These are phyloP conservation scores for Strix aluco DNA, from an alignment of 2,113 vertebrate genomes.

Conservation along the genomic window DNA sequence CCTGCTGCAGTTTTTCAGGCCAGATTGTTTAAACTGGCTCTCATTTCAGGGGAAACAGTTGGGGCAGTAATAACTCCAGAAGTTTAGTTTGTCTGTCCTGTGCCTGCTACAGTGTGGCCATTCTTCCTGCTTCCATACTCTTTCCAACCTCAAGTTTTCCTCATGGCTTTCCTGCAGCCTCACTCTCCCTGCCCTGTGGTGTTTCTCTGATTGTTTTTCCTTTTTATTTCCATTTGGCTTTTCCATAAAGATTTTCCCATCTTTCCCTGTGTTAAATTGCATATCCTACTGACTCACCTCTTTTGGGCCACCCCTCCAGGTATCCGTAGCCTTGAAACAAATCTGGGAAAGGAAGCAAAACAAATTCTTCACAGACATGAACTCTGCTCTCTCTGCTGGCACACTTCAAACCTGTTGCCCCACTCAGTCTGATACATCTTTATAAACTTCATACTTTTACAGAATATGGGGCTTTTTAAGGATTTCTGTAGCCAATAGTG, in stretches of 20 bases:
- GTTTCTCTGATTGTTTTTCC: neutral
- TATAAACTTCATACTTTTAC: neutral
- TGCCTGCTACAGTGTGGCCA: neutral
- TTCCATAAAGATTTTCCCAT: neutral
- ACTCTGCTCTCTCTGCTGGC: neutral
- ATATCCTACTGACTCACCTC: neutral
- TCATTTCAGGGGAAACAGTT: neutral
- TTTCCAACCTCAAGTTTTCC: neutral
- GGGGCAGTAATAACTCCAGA: neutral
- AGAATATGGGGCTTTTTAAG: neutral
- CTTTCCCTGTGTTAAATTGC: neutral
- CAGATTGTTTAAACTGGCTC: neutral
- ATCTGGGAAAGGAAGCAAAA: neutral
- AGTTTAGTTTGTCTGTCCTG: neutral
- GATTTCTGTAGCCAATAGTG: neutral
- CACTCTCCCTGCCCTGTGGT: neutral
- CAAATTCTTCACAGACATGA: rapidly evolving
- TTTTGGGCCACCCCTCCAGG: neutral
- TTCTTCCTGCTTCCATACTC: neutral
- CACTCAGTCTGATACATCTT: neutral
- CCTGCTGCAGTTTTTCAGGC: neutral
- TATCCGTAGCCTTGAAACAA: neutral
- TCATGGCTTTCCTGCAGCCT: neutral
- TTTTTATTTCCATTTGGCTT: neutral
- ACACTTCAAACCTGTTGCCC: neutral